Evolutionary conservation across 2,888 invertebrate species (phyloP).

Genomic region (Acrobasis consociella): DNA sequence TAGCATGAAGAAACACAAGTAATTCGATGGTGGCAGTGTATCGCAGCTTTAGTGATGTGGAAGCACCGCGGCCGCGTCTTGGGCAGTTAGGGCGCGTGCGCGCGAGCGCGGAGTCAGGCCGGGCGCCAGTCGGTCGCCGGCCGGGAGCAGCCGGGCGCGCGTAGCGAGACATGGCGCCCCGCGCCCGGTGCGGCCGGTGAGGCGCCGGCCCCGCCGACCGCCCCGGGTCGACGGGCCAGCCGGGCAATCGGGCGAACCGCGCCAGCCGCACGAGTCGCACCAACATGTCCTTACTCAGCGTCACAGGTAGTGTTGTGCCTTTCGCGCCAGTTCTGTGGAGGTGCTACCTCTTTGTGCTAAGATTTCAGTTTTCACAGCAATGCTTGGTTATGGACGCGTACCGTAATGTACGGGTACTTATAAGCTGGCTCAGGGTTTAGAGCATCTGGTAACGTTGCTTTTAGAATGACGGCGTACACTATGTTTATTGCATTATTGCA

Average conservation of each 20-base stretch:
- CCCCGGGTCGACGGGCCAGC: constrained; percentile 81
- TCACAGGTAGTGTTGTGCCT: constrained; percentile 72
- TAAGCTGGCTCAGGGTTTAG: constrained; percentile 36
- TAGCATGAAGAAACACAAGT: constrained; percentile 9
- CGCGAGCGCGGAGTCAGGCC: constrained; percentile 42
- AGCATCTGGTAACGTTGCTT: constrained; percentile 8
- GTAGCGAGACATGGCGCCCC: constrained; percentile 75
- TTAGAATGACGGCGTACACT: constrained; percentile 15
- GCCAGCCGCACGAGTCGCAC: constrained; percentile 47
- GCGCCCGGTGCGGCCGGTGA: constrained; percentile 77
- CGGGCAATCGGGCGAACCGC: constrained; percentile 44
- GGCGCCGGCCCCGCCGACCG: constrained; percentile 82
- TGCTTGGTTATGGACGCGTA: constrained; percentile 59
- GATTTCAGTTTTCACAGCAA: constrained; percentile 48
- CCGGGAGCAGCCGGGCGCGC: constrained; percentile 74
- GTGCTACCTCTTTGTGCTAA: constrained; percentile 52
- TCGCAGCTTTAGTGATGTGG: constrained; percentile 24
- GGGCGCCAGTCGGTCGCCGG: constrained; percentile 74
- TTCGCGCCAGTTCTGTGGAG: constrained; percentile 42
- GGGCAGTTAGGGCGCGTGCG: constrained; percentile 43
- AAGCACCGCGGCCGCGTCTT: constrained; percentile 37
- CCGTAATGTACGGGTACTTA: constrained; percentile 51
- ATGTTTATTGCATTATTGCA: not conserved
- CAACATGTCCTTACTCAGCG: constrained; percentile 83
- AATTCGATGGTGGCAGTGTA: constrained; percentile 17